Conservation (phyloP, 2,797 vertebrate genomes). For the Sternotherus odoratus region DNA sequence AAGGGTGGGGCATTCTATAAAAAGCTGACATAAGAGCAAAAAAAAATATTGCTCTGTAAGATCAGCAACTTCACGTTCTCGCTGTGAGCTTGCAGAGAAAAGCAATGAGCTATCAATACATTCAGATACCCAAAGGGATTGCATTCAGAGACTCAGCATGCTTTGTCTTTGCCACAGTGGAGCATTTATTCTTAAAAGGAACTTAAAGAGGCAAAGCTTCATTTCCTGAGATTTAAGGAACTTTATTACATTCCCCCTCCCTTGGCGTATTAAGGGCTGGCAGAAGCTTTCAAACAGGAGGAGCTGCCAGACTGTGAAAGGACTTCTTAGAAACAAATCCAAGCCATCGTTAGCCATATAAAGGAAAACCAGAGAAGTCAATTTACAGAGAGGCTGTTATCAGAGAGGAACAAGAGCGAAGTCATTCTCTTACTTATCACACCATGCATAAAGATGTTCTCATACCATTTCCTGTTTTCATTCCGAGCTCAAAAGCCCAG, state of each 20-base stretch:
- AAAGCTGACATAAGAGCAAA: background rate
- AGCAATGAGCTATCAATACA: background rate
- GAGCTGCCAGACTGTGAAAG: constrained; percentile 28
- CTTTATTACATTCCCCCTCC: constrained; percentile 8
- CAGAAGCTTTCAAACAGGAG: constrained; percentile 22
- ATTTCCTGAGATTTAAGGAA: constrained; percentile 66
- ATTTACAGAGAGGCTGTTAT: rapidly evolving
- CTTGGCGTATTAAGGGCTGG: constrained; percentile 16
- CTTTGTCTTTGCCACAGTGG: constrained; percentile 29
- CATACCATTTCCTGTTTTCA: background rate
- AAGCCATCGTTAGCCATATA: background rate
- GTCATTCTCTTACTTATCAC: background rate
- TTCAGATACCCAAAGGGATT: background rate
- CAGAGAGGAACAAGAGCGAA: background rate
- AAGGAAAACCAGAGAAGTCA: background rate
- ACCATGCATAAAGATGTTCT: background rate
- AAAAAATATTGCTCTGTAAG: background rate
- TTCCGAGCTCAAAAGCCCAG: background rate
- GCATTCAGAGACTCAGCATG: background rate
- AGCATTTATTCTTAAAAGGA: constrained; percentile 36
- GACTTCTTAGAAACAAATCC: background rate
- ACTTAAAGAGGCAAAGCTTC: constrained; percentile 51
- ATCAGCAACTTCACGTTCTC: background rate
- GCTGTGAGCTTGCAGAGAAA: rapidly evolving
- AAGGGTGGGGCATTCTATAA: constrained; percentile 37